Conservation (phyloP, 2,888 invertebrate species). For the Seladonia tumulorum region DNA sequence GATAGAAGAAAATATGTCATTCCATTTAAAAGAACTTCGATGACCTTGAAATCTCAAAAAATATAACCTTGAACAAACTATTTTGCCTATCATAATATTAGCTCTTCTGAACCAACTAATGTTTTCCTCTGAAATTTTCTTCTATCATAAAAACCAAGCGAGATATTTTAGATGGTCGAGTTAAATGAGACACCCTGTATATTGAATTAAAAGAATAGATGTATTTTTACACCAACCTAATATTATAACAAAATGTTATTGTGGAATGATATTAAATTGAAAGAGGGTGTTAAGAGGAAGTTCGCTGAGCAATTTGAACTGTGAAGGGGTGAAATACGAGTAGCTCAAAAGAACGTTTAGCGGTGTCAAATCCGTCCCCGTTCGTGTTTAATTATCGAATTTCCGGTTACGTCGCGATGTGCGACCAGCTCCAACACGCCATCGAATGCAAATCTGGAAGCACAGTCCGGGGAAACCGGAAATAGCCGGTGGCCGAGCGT, state of each 20-base stretch:
- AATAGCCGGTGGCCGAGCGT: conserved; percentile 72
- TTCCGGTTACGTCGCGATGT: conserved; percentile 55
- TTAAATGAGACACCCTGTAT: too few species aligned
- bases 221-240: neutral
- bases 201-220: too few species aligned
- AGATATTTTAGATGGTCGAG: too few species aligned
- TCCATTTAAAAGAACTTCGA: too few species aligned
- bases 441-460: conserved; percentile 77
- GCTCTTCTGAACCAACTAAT: too few species aligned
- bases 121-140: too few species aligned
- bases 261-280: neutral
- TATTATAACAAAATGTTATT: neutral
- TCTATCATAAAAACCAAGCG: too few species aligned
- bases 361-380: conserved; percentile 30
- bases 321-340: neutral
- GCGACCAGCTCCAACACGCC: conserved; percentile 59
- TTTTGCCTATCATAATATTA: too few species aligned
- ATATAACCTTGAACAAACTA: too few species aligned
- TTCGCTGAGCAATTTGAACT: too few species aligned
- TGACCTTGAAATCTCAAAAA: too few species aligned
- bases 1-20: too few species aligned
- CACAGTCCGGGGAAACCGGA: conserved; percentile 75
- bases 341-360: neutral
- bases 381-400: conserved; percentile 59
- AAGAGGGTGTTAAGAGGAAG: neutral